Evolutionary conservation across 2,888 invertebrate genomes (phyloP).

Genomic region (Hipparchia semele): DNA sequence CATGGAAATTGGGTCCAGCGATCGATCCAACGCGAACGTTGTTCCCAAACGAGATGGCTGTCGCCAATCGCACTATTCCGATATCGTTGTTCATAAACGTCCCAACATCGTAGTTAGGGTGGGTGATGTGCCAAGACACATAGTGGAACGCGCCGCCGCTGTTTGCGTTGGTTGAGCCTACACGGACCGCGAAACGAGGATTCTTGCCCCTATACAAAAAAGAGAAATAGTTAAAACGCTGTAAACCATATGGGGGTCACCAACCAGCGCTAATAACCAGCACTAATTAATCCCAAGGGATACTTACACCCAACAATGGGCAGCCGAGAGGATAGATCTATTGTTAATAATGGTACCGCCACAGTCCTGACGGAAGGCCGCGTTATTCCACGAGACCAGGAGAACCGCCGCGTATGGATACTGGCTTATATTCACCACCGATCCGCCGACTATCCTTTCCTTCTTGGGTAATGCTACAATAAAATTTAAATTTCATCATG

Average conservation of each 20-base stretch:
- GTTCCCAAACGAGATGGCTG: not conserved
- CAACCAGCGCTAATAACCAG: too few species aligned
- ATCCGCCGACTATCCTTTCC: slow-evolving; percentile 18
- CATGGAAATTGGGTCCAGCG: not conserved
- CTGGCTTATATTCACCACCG: slow-evolving; percentile 11
- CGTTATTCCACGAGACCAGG: not conserved
- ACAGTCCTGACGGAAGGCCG: slow-evolving; percentile 6
- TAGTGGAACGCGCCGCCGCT: slow-evolving; percentile 15
- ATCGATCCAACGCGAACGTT: slow-evolving; percentile 6
- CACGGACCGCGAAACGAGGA: not conserved
- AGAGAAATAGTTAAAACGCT: not conserved
- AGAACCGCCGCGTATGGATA: slow-evolving; percentile 12
- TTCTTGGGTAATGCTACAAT: slow-evolving; percentile 5
- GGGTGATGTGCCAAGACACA: slow-evolving; percentile 1
- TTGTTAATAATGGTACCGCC: slow-evolving; percentile 18
- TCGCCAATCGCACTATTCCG: slow-evolving; percentile 8
- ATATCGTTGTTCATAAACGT: slow-evolving; percentile 12
- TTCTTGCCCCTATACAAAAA: not conserved
- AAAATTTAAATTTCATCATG: too few species aligned
- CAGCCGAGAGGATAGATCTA: slow-evolving; percentile 19
- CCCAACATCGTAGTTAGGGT: slow-evolving; percentile 2
- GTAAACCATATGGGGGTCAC: too few species aligned
- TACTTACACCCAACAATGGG: slow-evolving; percentile 25
- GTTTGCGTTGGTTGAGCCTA: slow-evolving; percentile 11
- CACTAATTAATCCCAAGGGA: not conserved